These are phyloP conservation scores for Stigmatopora nigra DNA, from an alignment of 2,113 vertebrate species.

Conservation along the genomic window DNA sequence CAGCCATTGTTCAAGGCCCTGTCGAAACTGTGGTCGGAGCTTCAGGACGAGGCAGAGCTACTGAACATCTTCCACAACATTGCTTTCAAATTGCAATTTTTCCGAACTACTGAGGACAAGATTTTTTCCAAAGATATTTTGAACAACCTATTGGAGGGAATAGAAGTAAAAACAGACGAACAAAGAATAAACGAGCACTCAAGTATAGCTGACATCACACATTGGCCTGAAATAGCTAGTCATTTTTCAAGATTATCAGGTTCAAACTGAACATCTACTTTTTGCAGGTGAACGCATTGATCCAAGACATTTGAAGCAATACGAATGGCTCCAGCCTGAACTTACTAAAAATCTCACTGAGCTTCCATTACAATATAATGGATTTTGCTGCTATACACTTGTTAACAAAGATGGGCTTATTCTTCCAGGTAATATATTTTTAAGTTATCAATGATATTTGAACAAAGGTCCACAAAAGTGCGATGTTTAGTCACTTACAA, in stretches of 20 bases:
- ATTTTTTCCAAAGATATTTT: constrained; percentile 70
- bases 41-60: constrained; percentile 79
- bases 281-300: constrained; percentile 70
- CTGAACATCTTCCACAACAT: constrained; percentile 73
- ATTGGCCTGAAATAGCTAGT: neutral
- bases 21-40: constrained; percentile 75
- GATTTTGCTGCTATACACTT: constrained; percentile 79
- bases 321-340: constrained; percentile 85
- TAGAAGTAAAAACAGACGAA: constrained; percentile 76
- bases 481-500: neutral
- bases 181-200: constrained; percentile 70
- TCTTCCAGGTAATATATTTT: constrained; percentile 75
- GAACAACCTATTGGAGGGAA: constrained; percentile 63
- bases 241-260: too few species aligned
- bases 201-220: constrained; percentile 60
- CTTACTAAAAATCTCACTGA: constrained; percentile 64
- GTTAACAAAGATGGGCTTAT: constrained; percentile 74
- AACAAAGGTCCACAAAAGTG: neutral
- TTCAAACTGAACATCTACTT: neutral
- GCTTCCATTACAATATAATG: constrained; percentile 77
- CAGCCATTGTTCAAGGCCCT: constrained; percentile 81
- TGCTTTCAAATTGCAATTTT: constrained; percentile 69
- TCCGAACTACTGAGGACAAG: constrained; percentile 64
- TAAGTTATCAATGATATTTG: neutral
- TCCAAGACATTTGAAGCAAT: constrained; percentile 59